Evolutionary conservation across 2,797 vertebrate genomes (phyloP), one percentile per base, ranked within the genome.

Genomic region (Gymnothorax reevesii): DNA sequence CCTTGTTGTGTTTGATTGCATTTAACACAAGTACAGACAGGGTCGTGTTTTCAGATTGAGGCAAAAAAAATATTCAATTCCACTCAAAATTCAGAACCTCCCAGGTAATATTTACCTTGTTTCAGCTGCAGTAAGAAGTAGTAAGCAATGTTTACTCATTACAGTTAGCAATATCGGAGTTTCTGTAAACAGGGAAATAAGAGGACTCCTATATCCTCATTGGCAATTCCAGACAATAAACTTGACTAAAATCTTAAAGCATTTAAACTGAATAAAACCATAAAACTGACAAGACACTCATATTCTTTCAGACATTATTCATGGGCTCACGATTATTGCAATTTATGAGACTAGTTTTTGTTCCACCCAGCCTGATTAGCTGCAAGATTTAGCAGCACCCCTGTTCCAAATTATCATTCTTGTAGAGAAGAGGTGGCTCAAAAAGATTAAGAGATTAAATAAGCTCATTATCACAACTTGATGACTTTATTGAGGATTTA

Each of bases 381-480:
- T 83, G n/a, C 60, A n/a, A 83, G 25, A 59, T 60, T 13, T n/a
- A n/a, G 54, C 59, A 57, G 57, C n/a, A 83, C n/a, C 22, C 55
- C 55, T 27, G 25, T 60, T 59, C n/a, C 57, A 12, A n/a, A 83
- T 83, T n/a, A 83, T 62, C 57, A 20, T 20, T 42, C 62, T 83
- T 33, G 25, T 6, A 73, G 4, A 73, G 27, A 42, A 83, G 62
- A 62, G 82, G 82, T 83, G 82, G 62, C 59, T 17, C 57, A 57
- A 55, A 59, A 55, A 22, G 13, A 42, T 42, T 60, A 25, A 60
- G 64, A 83, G 59, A 64, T 83, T 57, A 83, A 83, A 64, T 42
- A 82, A 82, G 54, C 17, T 82, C 80, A 83, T 83, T 33, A 83
- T 62, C 55, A 60, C 82, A 83, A 62, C 25, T 42, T 20, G 25